Base-by-base conservation (phyloP, 1,140 invertebrate genomes). In the Drosophila ficusphila region DNA sequence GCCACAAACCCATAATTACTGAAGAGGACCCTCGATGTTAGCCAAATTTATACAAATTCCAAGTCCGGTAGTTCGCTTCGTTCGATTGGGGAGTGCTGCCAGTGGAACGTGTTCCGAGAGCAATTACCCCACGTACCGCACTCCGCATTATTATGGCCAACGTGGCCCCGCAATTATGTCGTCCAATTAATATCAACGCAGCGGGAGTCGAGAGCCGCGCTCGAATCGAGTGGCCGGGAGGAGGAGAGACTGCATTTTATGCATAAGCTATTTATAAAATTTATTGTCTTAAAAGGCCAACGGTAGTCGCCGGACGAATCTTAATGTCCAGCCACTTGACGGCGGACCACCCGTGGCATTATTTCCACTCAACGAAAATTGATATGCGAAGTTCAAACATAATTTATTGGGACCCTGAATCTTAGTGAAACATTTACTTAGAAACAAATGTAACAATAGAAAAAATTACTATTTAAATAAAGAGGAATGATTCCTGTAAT, bases 121-220 rank as follows among this genome's bases (percentile, higher is more conserved):
- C 70, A 79, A 79, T 79, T 78, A 74, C 42, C 62, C 60, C 62
- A 34, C 38, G 12, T 14, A 21, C 61, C 38, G 18, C 48, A 7
- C 31, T 42, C 25, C 41, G 62, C 67, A 67, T 90, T 90, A 90
- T 90, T 90, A 90, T 83, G 78, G 79, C 69, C 88, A 83, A 70
- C 82, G 89, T 78, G 71, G 79, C 69, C 54, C 72, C 81, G 88
- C 88, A 90, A 90, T 90, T 90, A 90, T 90, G 88, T 90, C 88
- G 88, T 90, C 88, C 88, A 90, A 90, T 90, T 90, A 90, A 90
- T 90, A 90, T 90, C 82, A 88, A 79, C 86, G 71, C 86, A 86
- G 88, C 88, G 79, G 79, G 86, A 73, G 46, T 71, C 39, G 44
- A 72, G 69, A 23, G 56, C 44, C 48, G 14, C 33, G 38, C 21